Conservation (phyloP, 1,140 invertebrate genomes). For the Ptiloglossa arizonensis region DNA sequence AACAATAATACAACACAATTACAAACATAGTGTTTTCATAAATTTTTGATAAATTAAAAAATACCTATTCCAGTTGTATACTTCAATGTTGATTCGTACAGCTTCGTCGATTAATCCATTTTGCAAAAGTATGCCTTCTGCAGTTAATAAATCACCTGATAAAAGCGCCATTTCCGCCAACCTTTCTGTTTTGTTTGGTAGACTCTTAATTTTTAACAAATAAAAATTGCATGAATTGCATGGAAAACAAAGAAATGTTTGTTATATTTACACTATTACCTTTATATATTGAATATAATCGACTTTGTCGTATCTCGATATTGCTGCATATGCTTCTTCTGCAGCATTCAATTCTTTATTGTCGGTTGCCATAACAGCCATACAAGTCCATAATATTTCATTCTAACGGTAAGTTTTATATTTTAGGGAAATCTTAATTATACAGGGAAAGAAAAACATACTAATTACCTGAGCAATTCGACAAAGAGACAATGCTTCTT, state of each 20-base stretch:
- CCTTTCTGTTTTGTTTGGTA: conserved; percentile 84
- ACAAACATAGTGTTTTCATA: background rate
- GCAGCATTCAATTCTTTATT: conserved; percentile 91
- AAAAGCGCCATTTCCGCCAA: conserved; percentile 92
- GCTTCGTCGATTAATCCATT: conserved; percentile 89
- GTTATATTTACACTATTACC: conserved; percentile 54
- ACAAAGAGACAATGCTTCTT: conserved; percentile 90
- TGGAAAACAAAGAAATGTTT: background rate
- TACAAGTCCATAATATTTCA: conserved; percentile 93
- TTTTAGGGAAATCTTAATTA: conserved; percentile 1
- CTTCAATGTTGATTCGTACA: conserved; percentile 90
- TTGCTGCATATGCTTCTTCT: conserved; percentile 96
- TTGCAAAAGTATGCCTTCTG: conserved; percentile 91
- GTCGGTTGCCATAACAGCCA: conserved; percentile 93
- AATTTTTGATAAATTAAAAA: background rate
- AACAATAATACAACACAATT: background rate
- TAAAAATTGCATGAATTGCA: background rate
- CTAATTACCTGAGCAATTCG: conserved; percentile 87
- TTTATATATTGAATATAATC: conserved; percentile 93
- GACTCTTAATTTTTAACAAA: conserved; percentile 33
- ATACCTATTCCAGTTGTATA: conserved; percentile 94
- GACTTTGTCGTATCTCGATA: conserved; percentile 95
- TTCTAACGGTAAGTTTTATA: conserved; percentile 82
- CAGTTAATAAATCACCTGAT: conserved; percentile 89
- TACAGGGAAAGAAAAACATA: background rate